Percentiles rank a stretch among this genome's conserved stretches.
phyloP scores from a whole-genome alignment of 2,888 invertebrate species.

The Amphipoea oculea region DNA sequence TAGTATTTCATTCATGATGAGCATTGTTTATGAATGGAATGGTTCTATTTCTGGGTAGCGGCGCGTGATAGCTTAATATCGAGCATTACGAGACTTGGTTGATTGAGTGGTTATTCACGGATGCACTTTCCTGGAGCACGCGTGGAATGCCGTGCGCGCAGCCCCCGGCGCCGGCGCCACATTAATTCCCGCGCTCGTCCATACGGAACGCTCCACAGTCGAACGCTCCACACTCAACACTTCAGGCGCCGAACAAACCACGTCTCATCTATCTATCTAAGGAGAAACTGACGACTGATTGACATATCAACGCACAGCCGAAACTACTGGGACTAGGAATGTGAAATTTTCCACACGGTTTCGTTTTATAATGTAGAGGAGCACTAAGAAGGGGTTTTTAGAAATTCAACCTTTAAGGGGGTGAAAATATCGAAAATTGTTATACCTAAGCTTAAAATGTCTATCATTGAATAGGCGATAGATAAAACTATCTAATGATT shows the following conservation, averaged over 20 bases:
- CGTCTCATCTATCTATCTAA: neutral
- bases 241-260: constrained; percentile 41
- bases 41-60: constrained; percentile 82
- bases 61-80: constrained; percentile 82
- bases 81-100: constrained; percentile 75
- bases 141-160: constrained; percentile 71
- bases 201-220: constrained; percentile 50
- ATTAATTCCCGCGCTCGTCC: constrained; percentile 60
- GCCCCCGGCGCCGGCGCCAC: constrained; percentile 71
- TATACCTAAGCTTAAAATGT: no score
- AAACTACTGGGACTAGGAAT: no score
- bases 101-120: constrained; percentile 79
- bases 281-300: no score
- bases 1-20: constrained; percentile 83
- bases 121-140: constrained; percentile 80
- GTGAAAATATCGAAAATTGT: no score
- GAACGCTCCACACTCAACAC: constrained; percentile 46
- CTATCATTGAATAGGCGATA: no score
- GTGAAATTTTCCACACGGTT: no score
- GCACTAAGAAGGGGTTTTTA: no score
- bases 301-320: no score
- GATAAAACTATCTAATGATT: no score
- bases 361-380: no score
- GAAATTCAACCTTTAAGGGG: no score
- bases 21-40: constrained; percentile 85